Evolutionary conservation across 1,140 invertebrate genomes (phyloP).

Genomic region (Lanistes nyassanus): DNA sequence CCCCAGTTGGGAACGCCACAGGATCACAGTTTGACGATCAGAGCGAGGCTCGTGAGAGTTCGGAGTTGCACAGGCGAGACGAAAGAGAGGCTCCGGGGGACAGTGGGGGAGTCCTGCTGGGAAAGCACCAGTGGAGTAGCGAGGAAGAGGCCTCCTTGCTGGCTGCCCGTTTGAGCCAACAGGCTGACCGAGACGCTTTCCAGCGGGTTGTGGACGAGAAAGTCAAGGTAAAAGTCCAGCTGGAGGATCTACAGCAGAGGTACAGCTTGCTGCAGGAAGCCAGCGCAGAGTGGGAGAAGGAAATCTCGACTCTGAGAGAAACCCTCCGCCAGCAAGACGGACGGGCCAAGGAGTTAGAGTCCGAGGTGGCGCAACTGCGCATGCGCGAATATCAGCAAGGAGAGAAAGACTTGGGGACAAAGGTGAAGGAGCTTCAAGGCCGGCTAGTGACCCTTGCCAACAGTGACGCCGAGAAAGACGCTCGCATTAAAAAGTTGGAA

Average conservation of each 20-base stretch:
- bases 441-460: conserved; percentile 21
- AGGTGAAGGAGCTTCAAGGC: conserved; percentile 29
- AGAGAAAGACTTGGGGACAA: conserved; percentile 21
- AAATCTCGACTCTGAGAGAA: not conserved
- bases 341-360: conserved; percentile 21
- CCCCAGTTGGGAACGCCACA: not conserved
- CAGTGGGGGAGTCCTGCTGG: not conserved
- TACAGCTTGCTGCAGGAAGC: not conserved
- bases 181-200: conserved; percentile 20
- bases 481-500: conserved; percentile 23
- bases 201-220: conserved; percentile 25
- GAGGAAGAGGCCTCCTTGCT: conserved; percentile 11
- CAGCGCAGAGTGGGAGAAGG: conserved; percentile 10
- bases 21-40: not conserved
- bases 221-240: conserved; percentile 17
- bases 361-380: conserved; percentile 7
- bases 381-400: conserved; percentile 14
- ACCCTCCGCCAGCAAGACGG: conserved; percentile 10
- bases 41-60: not conserved
- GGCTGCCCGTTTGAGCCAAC: conserved; percentile 16
- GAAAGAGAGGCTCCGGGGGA: conserved; percentile 7
- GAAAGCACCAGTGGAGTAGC: not conserved
- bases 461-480: conserved; percentile 29
- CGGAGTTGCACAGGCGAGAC: not conserved
- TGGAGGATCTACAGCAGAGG: conserved; percentile 2